Conservation (phyloP, 2,113 vertebrate species). For the Oriolus oriolus region DNA sequence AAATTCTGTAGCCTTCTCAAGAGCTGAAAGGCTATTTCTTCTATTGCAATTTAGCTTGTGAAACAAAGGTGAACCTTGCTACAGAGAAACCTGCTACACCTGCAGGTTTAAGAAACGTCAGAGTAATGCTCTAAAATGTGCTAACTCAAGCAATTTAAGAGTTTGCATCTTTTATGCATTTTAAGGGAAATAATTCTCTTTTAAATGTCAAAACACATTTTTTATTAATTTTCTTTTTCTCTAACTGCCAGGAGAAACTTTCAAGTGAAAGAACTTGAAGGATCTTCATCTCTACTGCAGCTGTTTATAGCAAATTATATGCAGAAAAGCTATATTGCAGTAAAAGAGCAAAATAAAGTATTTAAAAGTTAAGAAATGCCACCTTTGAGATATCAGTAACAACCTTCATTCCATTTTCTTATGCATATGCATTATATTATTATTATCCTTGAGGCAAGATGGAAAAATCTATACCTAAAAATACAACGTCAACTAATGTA, state of each 20-base stretch:
- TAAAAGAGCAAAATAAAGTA: neutral
- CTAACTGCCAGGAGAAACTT: neutral
- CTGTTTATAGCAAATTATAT: neutral
- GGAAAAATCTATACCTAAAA: neutral
- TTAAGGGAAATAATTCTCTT: conserved; percentile 37
- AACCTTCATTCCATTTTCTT: neutral
- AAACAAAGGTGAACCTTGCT: neutral
- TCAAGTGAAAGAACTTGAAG: neutral
- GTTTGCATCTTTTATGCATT: conserved; percentile 18
- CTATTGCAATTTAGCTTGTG: neutral
- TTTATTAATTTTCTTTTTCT: conserved; percentile 32
- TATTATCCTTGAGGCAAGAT: neutral
- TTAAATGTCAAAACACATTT: conserved; percentile 41
- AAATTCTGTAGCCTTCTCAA: neutral
- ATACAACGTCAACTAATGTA: neutral
- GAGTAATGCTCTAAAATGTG: neutral
- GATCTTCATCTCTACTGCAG: neutral
- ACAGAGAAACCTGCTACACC: neutral
- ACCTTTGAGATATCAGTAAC: neutral
- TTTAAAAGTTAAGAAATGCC: neutral
- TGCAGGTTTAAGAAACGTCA: neutral
- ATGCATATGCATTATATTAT: neutral
- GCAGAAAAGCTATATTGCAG: neutral
- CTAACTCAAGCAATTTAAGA: neutral
- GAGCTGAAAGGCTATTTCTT: neutral